These are phyloP conservation scores for Neostethus bicornis DNA, from an alignment of 2,797 vertebrate species.

Conservation along the genomic window DNA sequence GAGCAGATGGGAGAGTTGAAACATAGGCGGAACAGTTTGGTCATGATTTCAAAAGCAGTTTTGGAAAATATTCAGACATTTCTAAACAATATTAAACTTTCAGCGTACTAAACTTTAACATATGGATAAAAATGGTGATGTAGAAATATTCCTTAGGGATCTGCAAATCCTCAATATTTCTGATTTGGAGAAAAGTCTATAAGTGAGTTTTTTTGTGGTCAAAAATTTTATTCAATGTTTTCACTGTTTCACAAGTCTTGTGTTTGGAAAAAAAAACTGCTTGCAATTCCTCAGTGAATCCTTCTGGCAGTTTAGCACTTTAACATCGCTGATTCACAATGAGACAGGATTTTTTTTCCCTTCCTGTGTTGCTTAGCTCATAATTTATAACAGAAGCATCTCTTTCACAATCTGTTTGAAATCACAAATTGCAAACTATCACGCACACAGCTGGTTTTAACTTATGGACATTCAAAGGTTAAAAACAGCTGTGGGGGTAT, in stretches of 20 bases:
- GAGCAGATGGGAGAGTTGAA: constrained; percentile 41
- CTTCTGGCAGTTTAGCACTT: constrained; percentile 34
- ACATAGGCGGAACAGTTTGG: constrained; percentile 17
- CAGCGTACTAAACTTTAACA: constrained; percentile 6
- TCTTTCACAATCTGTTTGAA: constrained; percentile 11
- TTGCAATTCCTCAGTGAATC: constrained; percentile 13
- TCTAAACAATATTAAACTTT: constrained; percentile 15
- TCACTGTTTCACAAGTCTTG: constrained; percentile 5
- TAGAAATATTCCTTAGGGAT: not conserved
- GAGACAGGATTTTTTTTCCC: constrained; percentile 2
- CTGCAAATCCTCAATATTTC: constrained; percentile 2
- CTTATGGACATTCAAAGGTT: not conserved
- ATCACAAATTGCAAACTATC: not conserved
- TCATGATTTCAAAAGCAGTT: constrained; percentile 18
- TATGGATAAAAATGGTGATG: not conserved
- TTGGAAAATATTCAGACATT: constrained; percentile 16
- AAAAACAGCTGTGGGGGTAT: not conserved
- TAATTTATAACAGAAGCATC: not conserved
- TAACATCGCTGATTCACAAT: constrained; percentile 13
- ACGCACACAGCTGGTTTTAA: not conserved
- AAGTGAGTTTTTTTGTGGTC: not conserved
- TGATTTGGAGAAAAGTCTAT: not conserved
- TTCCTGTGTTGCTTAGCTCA: constrained; percentile 3
- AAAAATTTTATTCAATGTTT: no score
- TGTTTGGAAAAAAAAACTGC: constrained; percentile 30